Conservation (phyloP, 2,113 vertebrate species). For the Condylura cristata region DNA sequence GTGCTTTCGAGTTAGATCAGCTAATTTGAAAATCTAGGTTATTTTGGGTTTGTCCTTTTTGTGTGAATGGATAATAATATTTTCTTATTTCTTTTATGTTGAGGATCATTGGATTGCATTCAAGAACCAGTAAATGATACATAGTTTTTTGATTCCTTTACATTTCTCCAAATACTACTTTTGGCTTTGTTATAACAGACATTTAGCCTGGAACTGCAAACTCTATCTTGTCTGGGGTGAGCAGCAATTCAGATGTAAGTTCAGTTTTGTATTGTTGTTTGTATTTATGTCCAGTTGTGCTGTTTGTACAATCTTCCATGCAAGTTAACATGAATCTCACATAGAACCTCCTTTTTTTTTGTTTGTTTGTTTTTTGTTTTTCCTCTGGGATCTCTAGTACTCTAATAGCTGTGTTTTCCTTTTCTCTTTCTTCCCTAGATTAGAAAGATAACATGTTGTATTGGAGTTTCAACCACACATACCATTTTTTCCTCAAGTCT, state of each 20-base stretch:
- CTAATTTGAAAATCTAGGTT: not conserved
- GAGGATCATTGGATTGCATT: not conserved
- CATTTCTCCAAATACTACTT: not conserved
- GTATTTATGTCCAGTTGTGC: not conserved
- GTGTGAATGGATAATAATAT: not conserved
- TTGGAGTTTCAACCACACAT: not conserved
- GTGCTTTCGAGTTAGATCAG: not conserved
- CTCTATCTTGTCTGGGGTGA: not conserved
- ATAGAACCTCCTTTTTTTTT: not conserved
- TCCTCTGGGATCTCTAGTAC: not conserved
- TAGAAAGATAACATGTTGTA: not conserved
- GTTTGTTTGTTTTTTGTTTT: too few species aligned
- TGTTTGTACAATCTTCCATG: not conserved
- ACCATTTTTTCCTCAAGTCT: not conserved
- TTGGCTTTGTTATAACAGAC: not conserved
- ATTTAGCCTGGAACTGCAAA: not conserved
- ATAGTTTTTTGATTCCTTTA: not conserved
- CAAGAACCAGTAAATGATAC: not conserved
- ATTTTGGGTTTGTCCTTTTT: not conserved
- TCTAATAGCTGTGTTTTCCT: not conserved
- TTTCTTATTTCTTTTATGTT: not conserved
- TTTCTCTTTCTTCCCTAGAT: not conserved
- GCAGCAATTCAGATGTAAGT: not conserved
- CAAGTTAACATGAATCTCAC: not conserved
- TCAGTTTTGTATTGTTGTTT: not conserved